Conservation (phyloP, 2,888 invertebrate species). For the Acanthococcus lagerstroemiae region DNA sequence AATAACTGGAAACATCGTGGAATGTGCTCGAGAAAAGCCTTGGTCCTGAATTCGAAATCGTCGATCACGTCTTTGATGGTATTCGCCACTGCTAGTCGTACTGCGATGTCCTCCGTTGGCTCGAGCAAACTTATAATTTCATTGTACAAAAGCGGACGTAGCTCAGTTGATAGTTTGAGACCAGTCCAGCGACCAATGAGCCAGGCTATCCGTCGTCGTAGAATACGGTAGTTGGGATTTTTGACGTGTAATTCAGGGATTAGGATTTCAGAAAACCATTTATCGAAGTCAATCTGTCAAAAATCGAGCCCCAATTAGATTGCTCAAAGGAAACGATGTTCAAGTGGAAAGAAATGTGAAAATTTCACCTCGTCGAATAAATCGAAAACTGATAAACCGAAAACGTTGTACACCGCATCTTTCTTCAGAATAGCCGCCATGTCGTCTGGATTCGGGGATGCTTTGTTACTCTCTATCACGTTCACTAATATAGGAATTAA, state of each 20-base stretch:
- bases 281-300: slow-evolving; percentile 74
- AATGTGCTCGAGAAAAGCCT: slow-evolving; percentile 74
- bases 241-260: slow-evolving; percentile 71
- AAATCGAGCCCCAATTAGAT: neutral
- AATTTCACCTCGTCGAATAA: slow-evolving; percentile 68
- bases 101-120: slow-evolving; percentile 73
- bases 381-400: slow-evolving; percentile 78
- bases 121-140: slow-evolving; percentile 63
- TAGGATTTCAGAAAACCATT: slow-evolving; percentile 77
- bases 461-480: slow-evolving; percentile 58
- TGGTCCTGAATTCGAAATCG: slow-evolving; percentile 82
- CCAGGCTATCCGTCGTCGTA: slow-evolving; percentile 74
- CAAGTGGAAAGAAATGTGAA: neutral
- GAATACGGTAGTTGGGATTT: slow-evolving; percentile 71
- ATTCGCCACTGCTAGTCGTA: slow-evolving; percentile 74
- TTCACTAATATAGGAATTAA: slow-evolving; percentile 64
- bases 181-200: slow-evolving; percentile 60
- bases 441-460: slow-evolving; percentile 58
- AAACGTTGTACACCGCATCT: slow-evolving; percentile 89
- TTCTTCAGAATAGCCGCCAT: slow-evolving; percentile 70
- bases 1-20: slow-evolving; percentile 61
- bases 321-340: neutral
- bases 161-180: slow-evolving; percentile 68
- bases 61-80: slow-evolving; percentile 76
- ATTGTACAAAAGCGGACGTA: slow-evolving; percentile 72